Conservation (phyloP, 2,888 invertebrate species). For the Netelia fuscicornis region DNA sequence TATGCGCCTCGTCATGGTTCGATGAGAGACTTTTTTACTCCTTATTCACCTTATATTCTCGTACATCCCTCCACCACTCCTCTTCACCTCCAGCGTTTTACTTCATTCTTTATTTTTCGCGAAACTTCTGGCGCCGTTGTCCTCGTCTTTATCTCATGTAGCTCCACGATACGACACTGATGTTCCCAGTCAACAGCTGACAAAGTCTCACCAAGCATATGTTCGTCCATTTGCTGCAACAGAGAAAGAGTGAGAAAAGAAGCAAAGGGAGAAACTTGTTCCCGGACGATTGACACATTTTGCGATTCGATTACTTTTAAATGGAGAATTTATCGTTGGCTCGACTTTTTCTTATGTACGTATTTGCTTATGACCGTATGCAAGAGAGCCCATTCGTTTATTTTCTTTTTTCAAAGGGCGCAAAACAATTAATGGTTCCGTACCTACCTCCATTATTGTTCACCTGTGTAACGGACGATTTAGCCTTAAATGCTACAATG, state of each 20-base stretch:
- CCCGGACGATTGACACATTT: slow-evolving; percentile 63
- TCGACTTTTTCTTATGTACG: slow-evolving; percentile 24
- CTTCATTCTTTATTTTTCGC: not conserved
- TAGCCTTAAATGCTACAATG: not conserved
- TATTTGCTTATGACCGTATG: not conserved
- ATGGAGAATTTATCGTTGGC: slow-evolving; percentile 46
- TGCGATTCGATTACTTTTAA: slow-evolving; percentile 49
- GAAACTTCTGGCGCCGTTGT: not conserved
- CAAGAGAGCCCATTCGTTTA: not conserved
- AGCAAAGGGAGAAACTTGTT: slow-evolving; percentile 21
- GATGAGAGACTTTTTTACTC: slow-evolving; percentile 69
- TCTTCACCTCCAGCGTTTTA: slow-evolving; percentile 16
- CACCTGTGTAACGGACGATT: not conserved
- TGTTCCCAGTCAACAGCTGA: slow-evolving; percentile 53
- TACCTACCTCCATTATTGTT: slow-evolving; percentile 15
- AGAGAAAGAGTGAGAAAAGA: slow-evolving; percentile 15
- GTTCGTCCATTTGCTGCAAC: slow-evolving; percentile 22
- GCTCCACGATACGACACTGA: slow-evolving; percentile 3
- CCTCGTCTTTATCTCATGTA: slow-evolving; percentile 5
- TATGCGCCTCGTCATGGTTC: slow-evolving; percentile 80
- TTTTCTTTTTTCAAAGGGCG: slow-evolving; percentile 15
- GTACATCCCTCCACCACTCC: not conserved
- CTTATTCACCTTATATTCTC: slow-evolving; percentile 40
- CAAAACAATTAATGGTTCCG: slow-evolving; percentile 1
- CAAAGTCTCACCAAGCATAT: slow-evolving; percentile 49